Base-by-base conservation (phyloP, 1,140 invertebrate genomes). In the Potamilus streckersoni region DNA sequence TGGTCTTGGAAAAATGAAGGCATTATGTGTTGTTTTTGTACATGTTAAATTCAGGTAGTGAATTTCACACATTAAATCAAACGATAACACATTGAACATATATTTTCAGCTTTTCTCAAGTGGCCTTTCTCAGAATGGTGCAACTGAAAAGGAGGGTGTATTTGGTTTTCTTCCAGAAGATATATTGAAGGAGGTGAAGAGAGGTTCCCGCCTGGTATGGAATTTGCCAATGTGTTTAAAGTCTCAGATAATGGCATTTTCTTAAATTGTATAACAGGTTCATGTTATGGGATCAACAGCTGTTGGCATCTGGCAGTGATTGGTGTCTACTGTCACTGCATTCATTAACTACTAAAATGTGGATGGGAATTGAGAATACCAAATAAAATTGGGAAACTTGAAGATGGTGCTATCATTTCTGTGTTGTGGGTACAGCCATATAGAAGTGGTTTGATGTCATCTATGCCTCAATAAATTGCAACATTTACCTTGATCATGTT, bases 161-260 rank as follows among this genome's bases (percentile, higher is more conserved):
- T 85, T 93, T 59, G 93, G 93, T 16, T 94, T 94, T 87, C 79
- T 93, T 68, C 76, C 84, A 19, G 74, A 83, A n/a, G 93, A 94
- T 83, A 93, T 94, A 62, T 77, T 87, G 17, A 92, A 91, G 71
- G 93, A 94, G 89, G 74, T 92, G 23, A 84, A 82, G 73, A 89
- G 93, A 84, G 93, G 92, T 71, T 85, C 85, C 68, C 91, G 87
- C 84, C 84, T 93, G 80, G 93, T 93, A 89, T 88, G 86, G 88
- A 16, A 65, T 74, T 67, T 4, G n/a, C 19, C 23, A n/a, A 12
- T 64, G 55, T 27, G 49, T 12, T 8, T 55, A 1, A 19, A 67
- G 17, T 20, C 31, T 17, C 16, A 15, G 65, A 19, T 23, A 67
- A 19, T 23, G n/a, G 13, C 11, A 23, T 8, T 67, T 19, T 55